A percentile compares a stretch with the other conserved stretches of the same genome.
phyloP scores from a whole-genome alignment of 2,113 vertebrate species.

The Phylloscopus trochiloides region DNA sequence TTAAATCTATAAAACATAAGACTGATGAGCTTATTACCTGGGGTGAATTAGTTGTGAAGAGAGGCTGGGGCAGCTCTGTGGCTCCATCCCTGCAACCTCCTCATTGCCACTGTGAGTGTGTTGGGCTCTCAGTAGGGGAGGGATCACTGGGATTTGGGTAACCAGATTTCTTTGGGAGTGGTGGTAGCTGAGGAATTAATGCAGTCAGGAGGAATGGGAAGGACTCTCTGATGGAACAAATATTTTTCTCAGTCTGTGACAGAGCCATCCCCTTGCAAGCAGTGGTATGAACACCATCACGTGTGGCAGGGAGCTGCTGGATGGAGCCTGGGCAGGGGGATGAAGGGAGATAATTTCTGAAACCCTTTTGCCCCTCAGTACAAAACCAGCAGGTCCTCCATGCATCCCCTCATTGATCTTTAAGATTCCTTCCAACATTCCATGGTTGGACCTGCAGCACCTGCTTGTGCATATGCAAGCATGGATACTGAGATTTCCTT shows the following conservation, averaged over 20 bases:
- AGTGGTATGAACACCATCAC: fast-evolving
- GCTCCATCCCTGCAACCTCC: not conserved
- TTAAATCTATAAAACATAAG: not conserved
- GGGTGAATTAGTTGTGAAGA: not conserved
- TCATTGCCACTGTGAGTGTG: fast-evolving
- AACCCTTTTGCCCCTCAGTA: not conserved
- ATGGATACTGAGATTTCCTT: not conserved
- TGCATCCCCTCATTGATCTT: fast-evolving
- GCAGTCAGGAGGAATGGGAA: not conserved
- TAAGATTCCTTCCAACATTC: not conserved
- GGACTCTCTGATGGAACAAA: not conserved
- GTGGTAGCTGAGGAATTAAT: not conserved
- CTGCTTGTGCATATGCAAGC: fast-evolving
- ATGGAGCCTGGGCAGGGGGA: not conserved
- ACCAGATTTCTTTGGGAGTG: not conserved
- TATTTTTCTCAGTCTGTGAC: not conserved
- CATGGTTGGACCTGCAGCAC: no score
- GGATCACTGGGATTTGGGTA: not conserved
- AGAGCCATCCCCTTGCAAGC: not conserved
- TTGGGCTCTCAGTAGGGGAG: not conserved
- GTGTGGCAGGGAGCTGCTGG: fast-evolving
- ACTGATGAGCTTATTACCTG: not conserved
- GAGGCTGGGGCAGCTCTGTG: not conserved
- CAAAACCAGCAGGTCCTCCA: not conserved
- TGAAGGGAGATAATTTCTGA: not conserved